Evolutionary conservation across 2,888 invertebrate species (phyloP), one percentile per base, ranked within the genome.

Genomic region (Scaptomyza polygonia): DNA sequence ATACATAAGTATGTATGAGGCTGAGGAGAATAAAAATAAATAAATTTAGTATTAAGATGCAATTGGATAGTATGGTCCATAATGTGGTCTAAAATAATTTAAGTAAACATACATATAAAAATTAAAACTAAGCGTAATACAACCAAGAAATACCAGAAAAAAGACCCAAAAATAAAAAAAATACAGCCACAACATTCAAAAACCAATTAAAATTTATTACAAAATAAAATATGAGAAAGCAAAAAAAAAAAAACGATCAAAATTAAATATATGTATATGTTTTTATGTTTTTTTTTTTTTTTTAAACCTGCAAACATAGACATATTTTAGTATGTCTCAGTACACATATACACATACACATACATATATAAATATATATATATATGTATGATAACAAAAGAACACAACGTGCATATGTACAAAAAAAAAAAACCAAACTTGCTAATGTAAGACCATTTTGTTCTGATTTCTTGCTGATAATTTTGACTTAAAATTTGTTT

Each of bases 61-160:
- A 80, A 77, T 79, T 79, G 77, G 77, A 77, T 76, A 78, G 62
- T 56, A 74, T 79, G 72, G 81, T 72, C 61, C 73, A 72, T 72
- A 29, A 70, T 55, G 65, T 71, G 71, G 71, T 76, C 76, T 76
- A 75, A 75, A 72, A 30, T 72, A 81, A 74, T 67, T 77, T 74
- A 74, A 74, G 75, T 67, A 63, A 75, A 65, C 58, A 52, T 62
- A 64, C 40, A n/a, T n/a, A n/a, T n/a, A n/a, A 48, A 76, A 67
- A 58, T 52, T 53, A 57, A 40, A 58, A 58, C 30, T 71, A 76
- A 72, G 51, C 72, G 39, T 48, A 64, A 68, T 52, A 54, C 56
- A 51, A 63, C 36, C 49, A 62, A 62, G 39, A 30, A 42, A 49
- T 54, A 52, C 25, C n/a, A 16, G 27, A 45, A 14, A 54, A 32